phyloP scores from a whole-genome alignment of 2,888 invertebrate species.

The Stomorhina lunata region DNA sequence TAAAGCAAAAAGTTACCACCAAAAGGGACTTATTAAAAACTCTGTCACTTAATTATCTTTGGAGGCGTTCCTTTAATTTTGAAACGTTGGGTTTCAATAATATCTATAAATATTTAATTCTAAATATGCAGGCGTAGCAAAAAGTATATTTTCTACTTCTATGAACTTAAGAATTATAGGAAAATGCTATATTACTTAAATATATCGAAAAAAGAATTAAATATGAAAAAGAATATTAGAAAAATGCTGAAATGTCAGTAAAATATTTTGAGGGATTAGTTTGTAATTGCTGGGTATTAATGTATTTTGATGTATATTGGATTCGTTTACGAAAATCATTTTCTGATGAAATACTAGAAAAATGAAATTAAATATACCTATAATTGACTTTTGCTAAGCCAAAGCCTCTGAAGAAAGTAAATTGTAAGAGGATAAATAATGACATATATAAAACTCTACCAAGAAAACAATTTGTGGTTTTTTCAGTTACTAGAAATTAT shows the following conservation, averaged over 20 bases:
- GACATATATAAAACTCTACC: too few species aligned
- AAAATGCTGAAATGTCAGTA: slow-evolving; percentile 9
- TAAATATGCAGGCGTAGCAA: slow-evolving; percentile 16
- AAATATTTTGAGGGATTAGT: not conserved
- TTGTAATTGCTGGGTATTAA: not conserved
- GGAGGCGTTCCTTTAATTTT: too few species aligned
- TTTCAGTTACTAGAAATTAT: too few species aligned
- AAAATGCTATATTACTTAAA: not conserved
- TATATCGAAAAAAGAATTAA: not conserved
- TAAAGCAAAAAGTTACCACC: too few species aligned
- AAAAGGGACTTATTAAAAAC: too few species aligned
- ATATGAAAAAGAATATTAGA: not conserved
- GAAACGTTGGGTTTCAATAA: too few species aligned
- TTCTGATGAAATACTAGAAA: slow-evolving; percentile 1
- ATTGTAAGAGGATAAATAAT: too few species aligned
- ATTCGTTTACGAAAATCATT: not conserved
- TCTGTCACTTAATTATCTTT: too few species aligned
- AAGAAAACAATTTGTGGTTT: too few species aligned
- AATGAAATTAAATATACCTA: not conserved
- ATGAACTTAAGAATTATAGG: not conserved
- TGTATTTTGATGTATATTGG: not conserved
- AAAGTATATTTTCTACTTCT: not conserved
- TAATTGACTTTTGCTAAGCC: not conserved
- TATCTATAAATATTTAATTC: not conserved
- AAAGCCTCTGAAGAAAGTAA: not conserved